Conservation (phyloP, 35 echinoderm and acorn worm species). For the Stichopus chloronotus region DNA sequence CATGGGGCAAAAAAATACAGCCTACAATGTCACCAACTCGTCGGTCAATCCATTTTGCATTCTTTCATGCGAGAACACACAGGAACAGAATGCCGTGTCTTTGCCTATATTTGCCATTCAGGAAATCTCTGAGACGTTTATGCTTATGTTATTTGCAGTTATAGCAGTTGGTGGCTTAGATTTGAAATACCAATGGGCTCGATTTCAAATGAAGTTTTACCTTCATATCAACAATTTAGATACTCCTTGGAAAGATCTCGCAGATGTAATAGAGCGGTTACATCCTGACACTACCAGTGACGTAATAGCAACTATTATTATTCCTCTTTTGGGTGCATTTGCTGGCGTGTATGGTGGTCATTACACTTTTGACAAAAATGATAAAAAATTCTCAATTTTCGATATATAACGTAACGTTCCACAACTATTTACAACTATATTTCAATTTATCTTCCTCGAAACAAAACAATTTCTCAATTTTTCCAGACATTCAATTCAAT, state of each 20-base stretch:
- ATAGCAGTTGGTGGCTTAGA: constrained; percentile 29
- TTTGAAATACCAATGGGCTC: constrained; percentile 39
- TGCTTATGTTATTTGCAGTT: constrained; percentile 12
- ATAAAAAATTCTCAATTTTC: neutral
- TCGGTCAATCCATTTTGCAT: neutral
- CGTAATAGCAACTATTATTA: neutral
- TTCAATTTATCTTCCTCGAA: too few species aligned
- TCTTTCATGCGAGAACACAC: neutral
- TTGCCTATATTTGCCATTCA: neutral
- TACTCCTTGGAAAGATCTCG: neutral
- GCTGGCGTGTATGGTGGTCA: neutral
- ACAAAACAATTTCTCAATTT: too few species aligned
- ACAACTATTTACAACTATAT: too few species aligned
- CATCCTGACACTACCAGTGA: constrained; percentile 47
- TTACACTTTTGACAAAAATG: neutral
- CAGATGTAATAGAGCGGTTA: neutral
- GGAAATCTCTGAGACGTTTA: neutral
- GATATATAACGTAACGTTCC: too few species aligned
- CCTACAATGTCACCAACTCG: neutral
- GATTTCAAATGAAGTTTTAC: constrained; percentile 18
- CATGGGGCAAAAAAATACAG: too few species aligned
- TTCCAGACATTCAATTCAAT: too few species aligned
- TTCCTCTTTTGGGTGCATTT: neutral
- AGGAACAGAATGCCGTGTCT: too few species aligned
- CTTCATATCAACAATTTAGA: neutral